Base-by-base conservation (phyloP, 2,113 vertebrate species). In the Carollia perspicillata region DNA sequence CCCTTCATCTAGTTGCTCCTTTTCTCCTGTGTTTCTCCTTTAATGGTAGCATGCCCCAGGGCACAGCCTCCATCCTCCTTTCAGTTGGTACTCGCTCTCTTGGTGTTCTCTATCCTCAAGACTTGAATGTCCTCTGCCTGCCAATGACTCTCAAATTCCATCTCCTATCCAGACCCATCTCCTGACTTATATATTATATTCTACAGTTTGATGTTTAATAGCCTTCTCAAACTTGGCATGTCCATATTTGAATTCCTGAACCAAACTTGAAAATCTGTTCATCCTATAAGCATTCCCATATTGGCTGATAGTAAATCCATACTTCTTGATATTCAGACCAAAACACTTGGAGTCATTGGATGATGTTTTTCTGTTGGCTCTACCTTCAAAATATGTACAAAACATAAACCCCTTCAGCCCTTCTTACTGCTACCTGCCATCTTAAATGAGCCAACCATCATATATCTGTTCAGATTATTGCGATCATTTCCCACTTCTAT, bases 161-260 rank as follows among this genome's bases (percentile, higher is more conserved):
- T 60, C 22, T 93, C 75, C 3, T 89, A 28, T 9, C 35, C 20
- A 65, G 8, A 44, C 2, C 30, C 53, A 44, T 83, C 26, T 92
- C n/a, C 33, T 77, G 40, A 69, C 16, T 44, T 47, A 47, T 0
- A 53, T 10, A 63, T 74, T 0, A 53, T 10, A 63, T 74, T 71
- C 13, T 93, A 58, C n/a, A 93, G 12, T 47, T 93, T 23, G 53
- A 40, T 51, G 5, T 63, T 35, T 51, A 60, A 80, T 10, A n/a
- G 17, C 53, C 60, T 90, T 90, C 75, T 93, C 63, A 88, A 80
- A 95, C n/a, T 84, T 95, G 22, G 68, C n/a, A 49, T 71, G 30
- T 2, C 44, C 28, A n/a, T 44, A 75, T 9, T 89, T 60, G 33
- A 95, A 87, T 88, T 75, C 40, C 22, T 89, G 35, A 66, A 6